phyloP scores from a whole-genome alignment of 2,113 vertebrate genomes.

The Limnothrissa miodon region DNA sequence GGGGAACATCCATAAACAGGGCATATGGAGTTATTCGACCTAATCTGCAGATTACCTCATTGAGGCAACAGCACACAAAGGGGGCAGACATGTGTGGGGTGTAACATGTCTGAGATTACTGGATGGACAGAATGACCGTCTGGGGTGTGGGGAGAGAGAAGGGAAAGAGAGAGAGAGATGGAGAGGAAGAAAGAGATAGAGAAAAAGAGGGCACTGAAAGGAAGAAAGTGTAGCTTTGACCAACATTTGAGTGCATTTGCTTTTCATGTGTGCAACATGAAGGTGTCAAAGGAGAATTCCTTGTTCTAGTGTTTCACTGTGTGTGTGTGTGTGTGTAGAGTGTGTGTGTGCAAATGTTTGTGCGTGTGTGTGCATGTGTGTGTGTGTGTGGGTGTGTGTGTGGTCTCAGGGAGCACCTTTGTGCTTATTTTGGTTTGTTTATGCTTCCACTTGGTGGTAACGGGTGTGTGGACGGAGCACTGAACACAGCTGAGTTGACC shows the following conservation, averaged over 20 bases:
- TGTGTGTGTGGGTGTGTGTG: neutral
- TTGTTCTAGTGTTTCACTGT: neutral
- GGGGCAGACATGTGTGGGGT: neutral
- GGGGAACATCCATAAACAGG: neutral
- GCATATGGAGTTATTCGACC: slow-evolving; percentile 16
- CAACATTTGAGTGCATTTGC: neutral
- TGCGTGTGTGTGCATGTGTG: neutral
- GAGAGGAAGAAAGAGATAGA: neutral
- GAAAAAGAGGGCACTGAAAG: neutral
- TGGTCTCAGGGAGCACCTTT: neutral
- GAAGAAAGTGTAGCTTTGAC: neutral
- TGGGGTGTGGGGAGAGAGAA: neutral
- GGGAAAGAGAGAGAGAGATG: neutral
- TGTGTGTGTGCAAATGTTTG: neutral
- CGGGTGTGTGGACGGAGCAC: neutral
- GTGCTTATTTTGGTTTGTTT: slow-evolving; percentile 16
- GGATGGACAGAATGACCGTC: neutral
- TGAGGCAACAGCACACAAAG: neutral
- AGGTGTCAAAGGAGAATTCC: neutral
- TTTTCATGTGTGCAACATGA: neutral
- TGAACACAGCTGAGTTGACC: slow-evolving; percentile 11
- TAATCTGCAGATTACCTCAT: slow-evolving; percentile 32
- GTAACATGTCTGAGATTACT: slow-evolving; percentile 26
- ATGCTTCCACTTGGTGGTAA: neutral
- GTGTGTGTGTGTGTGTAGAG: neutral